A percentile compares a stretch with the other conserved stretches of the same genome.
phyloP scores from a whole-genome alignment of 2,113 vertebrate genomes.

The Rhombomys opimus region DNA sequence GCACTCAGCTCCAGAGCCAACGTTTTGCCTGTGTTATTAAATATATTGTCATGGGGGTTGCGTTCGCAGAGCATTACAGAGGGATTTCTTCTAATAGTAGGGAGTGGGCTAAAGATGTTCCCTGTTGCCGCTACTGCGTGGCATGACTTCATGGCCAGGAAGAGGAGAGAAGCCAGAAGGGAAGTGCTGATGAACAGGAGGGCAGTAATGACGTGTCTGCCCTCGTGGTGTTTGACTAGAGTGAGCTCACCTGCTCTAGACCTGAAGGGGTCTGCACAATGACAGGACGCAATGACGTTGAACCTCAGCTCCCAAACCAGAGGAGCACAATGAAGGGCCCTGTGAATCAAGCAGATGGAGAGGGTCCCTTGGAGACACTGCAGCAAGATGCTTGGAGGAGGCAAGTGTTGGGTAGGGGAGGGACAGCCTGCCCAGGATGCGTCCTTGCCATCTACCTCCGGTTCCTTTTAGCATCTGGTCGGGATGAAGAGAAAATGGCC shows the following conservation, averaged over 20 bases:
- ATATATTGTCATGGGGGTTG: not conserved
- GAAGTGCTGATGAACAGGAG: no score
- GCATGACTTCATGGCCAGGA: not conserved
- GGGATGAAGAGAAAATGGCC: slow-evolving; percentile 62
- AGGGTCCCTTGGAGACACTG: not conserved
- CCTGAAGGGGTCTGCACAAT: not conserved
- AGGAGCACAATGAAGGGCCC: not conserved
- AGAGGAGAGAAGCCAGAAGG: no score
- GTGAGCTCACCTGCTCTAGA: not conserved
- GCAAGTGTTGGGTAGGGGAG: not conserved
- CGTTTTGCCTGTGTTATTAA: not conserved
- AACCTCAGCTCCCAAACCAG: not conserved
- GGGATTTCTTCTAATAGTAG: not conserved
- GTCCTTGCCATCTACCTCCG: slow-evolving; percentile 49
- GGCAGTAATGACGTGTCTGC: accelerated
- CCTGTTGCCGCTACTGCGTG: not conserved
- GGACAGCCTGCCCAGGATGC: not conserved
- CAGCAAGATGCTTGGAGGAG: not conserved
- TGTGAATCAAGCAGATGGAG: no score
- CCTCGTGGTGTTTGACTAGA: not conserved
- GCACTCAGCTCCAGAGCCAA: no score
- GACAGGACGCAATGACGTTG: not conserved
- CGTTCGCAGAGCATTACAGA: not conserved
- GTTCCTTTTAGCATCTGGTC: slow-evolving; percentile 56
- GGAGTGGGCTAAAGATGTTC: not conserved